Percentiles rank a stretch among this genome's conserved stretches.
Evolutionary conservation across 2,113 vertebrate genomes (phyloP).

Genomic region (Leucopternis melanops): DNA sequence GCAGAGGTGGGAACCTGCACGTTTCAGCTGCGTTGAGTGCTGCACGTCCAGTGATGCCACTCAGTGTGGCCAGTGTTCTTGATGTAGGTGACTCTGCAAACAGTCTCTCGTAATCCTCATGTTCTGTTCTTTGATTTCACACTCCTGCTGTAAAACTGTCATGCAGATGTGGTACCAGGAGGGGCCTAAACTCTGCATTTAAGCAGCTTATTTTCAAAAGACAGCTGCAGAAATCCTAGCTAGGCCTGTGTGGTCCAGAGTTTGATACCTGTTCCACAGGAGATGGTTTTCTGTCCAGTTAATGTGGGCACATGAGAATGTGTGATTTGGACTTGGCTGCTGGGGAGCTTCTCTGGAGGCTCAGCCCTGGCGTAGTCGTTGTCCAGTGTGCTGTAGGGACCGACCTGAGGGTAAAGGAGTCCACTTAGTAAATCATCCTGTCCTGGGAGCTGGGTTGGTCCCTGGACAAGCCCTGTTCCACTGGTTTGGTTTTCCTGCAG

Average conservation of each 20-base stretch:
- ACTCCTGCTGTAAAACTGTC: not conserved
- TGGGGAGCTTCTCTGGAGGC: not conserved
- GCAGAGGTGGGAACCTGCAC: not conserved
- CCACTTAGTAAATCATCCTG: not conserved
- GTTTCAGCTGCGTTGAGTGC: not conserved
- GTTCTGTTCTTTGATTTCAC: not conserved
- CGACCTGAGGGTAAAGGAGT: not conserved
- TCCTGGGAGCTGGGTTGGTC: not conserved
- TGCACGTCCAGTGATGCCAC: not conserved
- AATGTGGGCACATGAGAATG: accelerated
- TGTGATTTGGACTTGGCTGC: not conserved
- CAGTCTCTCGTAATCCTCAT: not conserved
- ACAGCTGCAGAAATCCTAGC: not conserved
- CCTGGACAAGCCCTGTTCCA: not conserved
- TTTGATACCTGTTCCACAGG: not conserved
- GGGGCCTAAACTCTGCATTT: not conserved
- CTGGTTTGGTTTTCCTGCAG: not conserved
- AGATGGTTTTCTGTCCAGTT: not conserved
- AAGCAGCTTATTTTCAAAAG: not conserved
- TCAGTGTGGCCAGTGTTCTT: not conserved
- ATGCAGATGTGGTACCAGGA: not conserved
- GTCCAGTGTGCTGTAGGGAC: not conserved
- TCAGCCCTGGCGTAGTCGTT: not conserved
- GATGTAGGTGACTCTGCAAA: not conserved
- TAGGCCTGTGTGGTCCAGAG: not conserved